Base-by-base conservation (phyloP, 2,113 vertebrate species). In the Corythornis madagascariensis region DNA sequence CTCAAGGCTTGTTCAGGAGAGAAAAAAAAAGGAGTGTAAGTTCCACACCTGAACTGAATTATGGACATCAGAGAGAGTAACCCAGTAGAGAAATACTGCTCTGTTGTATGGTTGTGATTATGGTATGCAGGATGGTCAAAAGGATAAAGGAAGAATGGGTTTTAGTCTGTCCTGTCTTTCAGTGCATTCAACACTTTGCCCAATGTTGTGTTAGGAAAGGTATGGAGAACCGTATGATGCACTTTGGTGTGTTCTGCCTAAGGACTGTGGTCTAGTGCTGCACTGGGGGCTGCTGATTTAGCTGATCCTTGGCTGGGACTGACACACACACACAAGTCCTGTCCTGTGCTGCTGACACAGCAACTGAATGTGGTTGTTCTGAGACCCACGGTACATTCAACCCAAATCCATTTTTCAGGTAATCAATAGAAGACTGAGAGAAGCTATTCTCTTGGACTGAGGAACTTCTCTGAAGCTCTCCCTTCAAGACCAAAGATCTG, bases 401-500 rank as follows among this genome's bases (percentile, higher is more conserved):
- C 13, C 35, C 25, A 82, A 47, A n/a, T 20, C n/a, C 8, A 25
- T 69, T 82, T 55, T n/a, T 11, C 22, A 29, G 31, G 42, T 71
- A 42, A 79, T 2, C 35, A 65, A 25, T 8, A 8, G 18, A 59
- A 67, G 55, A 19, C 3, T 8, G 13, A 38, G 38, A 42, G 16
- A 64, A 88, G 9, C 8, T 52, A 10, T 53, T 61, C 15, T 82
- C 35, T 66, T 33, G 55, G 22, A 16, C 19, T 2, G 1, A 73
- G 20, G 5, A 9, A 52, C 19, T 82, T 8, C 16, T 59, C 47
- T 75, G 42, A 55, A 92, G 53, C 20, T 91, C 7, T 48, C 2
- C 56, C 26, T 63, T 63, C 10, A 13, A 2, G 2, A 15, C 47
- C 22, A 24, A 28, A 59, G 7, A 16, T 5, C 21, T 0, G 0